A percentile compares a stretch with the other conserved stretches of the same genome.
Conservation (phyloP, 1,140 invertebrate species). For the Oryctes rhinoceros region DNA sequence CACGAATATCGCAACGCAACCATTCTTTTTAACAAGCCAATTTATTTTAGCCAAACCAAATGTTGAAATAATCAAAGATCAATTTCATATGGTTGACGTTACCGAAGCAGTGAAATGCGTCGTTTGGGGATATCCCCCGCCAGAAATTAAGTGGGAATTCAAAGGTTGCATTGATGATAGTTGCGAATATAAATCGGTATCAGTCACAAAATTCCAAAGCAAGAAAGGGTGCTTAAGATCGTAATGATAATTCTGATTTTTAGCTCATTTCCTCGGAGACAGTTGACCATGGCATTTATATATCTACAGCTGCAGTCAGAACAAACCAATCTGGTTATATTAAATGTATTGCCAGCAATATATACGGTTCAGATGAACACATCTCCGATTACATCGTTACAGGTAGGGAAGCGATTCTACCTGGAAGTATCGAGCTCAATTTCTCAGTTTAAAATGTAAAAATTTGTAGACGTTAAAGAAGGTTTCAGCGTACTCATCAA, state of each 20-base stretch:
- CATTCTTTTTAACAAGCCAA: background rate
- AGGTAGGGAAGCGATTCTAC: conserved; percentile 18
- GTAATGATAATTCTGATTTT: background rate
- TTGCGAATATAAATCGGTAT: conserved; percentile 53
- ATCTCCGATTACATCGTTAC: conserved; percentile 32
- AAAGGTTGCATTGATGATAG: conserved; percentile 50
- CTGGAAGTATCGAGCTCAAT: background rate
- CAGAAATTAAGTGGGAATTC: conserved; percentile 64
- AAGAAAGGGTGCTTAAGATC: background rate
- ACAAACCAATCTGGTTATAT: conserved; percentile 40
- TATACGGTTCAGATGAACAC: background rate
- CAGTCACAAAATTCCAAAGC: background rate
- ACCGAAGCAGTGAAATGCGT: conserved; percentile 60
- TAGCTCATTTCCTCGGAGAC: background rate
- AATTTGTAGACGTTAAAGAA: conserved; percentile 18
- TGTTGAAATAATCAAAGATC: conserved; percentile 57
- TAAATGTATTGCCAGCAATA: conserved; percentile 45
- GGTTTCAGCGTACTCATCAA: background rate
- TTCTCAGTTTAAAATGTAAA: background rate
- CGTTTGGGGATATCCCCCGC: conserved; percentile 62
- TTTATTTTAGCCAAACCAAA: conserved; percentile 59
- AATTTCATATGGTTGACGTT: conserved; percentile 61
- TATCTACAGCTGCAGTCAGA: conserved; percentile 24
- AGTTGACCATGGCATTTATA: background rate
- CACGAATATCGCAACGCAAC: background rate